Percentiles rank a stretch among this genome's conserved stretches.
phyloP scores from a whole-genome alignment of 2,888 invertebrate species.

The Drosophila subsilvestris region DNA sequence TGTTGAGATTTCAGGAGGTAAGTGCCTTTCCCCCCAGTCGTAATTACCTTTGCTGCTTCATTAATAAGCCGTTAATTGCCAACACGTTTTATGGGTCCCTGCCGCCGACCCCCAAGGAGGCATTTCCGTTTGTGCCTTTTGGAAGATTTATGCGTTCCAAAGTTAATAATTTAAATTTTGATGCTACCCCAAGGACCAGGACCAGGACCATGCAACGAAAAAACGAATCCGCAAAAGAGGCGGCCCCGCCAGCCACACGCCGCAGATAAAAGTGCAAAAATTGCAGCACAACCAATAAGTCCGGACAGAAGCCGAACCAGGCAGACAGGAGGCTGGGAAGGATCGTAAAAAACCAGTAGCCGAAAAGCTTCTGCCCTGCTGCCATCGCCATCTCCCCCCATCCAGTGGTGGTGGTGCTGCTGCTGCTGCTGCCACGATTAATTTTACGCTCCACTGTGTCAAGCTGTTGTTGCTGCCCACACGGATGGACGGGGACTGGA shows the following conservation, averaged over 20 bases:
- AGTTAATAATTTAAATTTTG: constrained; percentile 70
- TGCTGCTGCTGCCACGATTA: constrained; percentile 74
- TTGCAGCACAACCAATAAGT: constrained; percentile 42
- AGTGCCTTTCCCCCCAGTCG: neutral
- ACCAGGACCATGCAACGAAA: constrained; percentile 42
- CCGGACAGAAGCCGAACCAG: constrained; percentile 7
- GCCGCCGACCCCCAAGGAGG: constrained; percentile 37
- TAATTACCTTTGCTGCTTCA: constrained; percentile 17
- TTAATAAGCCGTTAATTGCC: constrained; percentile 46
- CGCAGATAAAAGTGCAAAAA: constrained; percentile 43
- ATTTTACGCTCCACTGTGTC: constrained; percentile 82
- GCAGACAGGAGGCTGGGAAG: neutral
- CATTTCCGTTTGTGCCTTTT: constrained; percentile 23
- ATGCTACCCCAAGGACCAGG: constrained; percentile 67
- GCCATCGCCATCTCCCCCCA: neutral
- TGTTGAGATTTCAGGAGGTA: neutral
- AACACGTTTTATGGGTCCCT: neutral
- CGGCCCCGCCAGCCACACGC: constrained; percentile 6
- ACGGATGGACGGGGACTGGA: neutral
- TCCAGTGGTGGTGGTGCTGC: constrained; percentile 15
- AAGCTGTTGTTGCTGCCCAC: constrained; percentile 65
- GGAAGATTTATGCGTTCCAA: constrained; percentile 58
- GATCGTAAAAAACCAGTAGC: constrained; percentile 26
- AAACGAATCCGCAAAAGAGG: constrained; percentile 2
- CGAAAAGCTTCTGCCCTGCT: constrained; percentile 17